Evolutionary conservation across 2,113 vertebrate species (phyloP).

Genomic region (Anthoscopus minutus): DNA sequence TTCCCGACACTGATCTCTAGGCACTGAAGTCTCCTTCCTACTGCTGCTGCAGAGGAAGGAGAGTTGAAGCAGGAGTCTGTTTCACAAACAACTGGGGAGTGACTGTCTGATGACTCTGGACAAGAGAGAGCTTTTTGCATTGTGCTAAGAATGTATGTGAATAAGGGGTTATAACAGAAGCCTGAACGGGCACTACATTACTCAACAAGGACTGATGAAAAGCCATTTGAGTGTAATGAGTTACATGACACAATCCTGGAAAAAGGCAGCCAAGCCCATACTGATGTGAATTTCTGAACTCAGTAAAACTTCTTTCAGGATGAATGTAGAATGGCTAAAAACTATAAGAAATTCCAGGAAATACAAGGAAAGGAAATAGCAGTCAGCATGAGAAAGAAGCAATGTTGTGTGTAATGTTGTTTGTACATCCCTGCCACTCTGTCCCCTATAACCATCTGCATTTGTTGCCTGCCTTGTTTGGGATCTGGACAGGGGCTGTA

Average conservation of each 20-base stretch:
- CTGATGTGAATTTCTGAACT: background rate
- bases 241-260: background rate
- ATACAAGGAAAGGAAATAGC: background rate
- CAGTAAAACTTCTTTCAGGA: background rate
- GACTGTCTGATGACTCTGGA: background rate
- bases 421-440: background rate
- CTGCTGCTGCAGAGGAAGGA: background rate
- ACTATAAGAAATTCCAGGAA: background rate
- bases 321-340: background rate
- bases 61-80: background rate
- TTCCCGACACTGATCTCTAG: background rate
- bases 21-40: background rate
- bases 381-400: background rate
- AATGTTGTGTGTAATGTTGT: background rate
- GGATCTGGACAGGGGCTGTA: background rate
- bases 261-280: background rate
- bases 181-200: background rate
- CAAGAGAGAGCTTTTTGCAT: background rate
- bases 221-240: background rate
- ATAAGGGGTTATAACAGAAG: background rate
- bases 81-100: background rate
- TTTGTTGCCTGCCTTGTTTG: slow-evolving; percentile 18
- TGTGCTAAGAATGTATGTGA: background rate
- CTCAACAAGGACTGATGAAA: background rate
- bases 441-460: background rate